These are phyloP conservation scores for Columba guinea DNA, from an alignment of 2,797 vertebrate genomes.

Conservation along the genomic window DNA sequence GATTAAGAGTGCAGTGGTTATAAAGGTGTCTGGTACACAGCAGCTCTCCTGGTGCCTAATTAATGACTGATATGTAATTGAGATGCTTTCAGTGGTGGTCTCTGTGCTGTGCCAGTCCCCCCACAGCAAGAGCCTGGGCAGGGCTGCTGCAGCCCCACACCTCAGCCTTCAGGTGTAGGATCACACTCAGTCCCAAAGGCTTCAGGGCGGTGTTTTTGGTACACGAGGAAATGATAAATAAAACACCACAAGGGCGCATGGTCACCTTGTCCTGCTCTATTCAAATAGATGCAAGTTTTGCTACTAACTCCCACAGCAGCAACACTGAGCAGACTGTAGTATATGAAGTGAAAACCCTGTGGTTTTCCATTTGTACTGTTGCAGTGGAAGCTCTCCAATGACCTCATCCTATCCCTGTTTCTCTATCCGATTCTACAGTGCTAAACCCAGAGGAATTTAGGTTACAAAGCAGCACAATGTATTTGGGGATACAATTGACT, in stretches of 20 bases:
- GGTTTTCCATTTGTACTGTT: not conserved
- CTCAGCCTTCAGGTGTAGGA: not conserved
- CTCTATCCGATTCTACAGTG: not conserved
- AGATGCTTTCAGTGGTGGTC: not conserved
- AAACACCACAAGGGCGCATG: fast-evolving
- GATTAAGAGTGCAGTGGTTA: not conserved
- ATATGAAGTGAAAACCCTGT: not conserved
- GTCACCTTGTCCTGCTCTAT: not conserved
- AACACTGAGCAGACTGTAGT: not conserved
- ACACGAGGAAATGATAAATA: not conserved
- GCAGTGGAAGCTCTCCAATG: not conserved
- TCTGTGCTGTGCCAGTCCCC: not conserved
- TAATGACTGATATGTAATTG: not conserved
- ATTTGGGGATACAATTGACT: not conserved
- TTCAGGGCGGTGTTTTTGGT: not conserved
- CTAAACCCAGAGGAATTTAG: not conserved
- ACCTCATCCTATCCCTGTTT: not conserved
- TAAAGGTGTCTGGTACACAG: not conserved
- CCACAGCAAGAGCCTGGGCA: not conserved
- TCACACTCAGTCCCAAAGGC: not conserved
- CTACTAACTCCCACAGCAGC: not conserved
- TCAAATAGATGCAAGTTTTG: not conserved
- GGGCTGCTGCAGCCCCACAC: not conserved
- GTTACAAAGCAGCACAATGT: not conserved
- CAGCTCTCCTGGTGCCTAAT: not conserved